Evolutionary conservation across 2,888 invertebrate genomes (phyloP), one percentile per base, ranked within the genome.

Genomic region (Cosmia trapezina): DNA sequence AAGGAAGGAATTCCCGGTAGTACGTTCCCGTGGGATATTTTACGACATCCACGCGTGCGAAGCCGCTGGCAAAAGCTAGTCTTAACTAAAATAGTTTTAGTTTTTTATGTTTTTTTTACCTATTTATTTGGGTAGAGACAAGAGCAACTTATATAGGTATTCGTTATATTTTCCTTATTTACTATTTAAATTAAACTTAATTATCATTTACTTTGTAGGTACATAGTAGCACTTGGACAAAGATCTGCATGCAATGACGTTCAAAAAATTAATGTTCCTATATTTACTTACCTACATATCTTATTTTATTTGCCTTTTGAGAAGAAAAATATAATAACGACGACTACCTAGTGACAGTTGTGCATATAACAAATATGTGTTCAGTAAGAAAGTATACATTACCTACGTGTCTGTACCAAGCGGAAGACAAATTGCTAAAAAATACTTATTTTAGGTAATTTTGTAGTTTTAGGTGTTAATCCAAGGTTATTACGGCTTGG

Each of bases 291-390:
- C 43, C 33, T 43, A 7, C 33, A 28, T 49, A 9, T 65, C 65
- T 47, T 28, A 61, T 7, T 33, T 14, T 45, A 66, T 66, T 66
- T 66, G 28, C 7, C 0, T 9, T 60, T 3, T n/a, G 19, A 59
- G 5, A 57, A 65, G 17, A 43, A 65, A 43, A 41, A 22, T 22
- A 37, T 22, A 17, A 64, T 56, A 11, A 41, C 4, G 37, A 41
- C 22, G 22, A 3, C 2, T 12, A 14, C 3, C 4, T 43, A 68
- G 9, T 3, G 9, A 51, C 67, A 51, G 41, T 33, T 63, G 66
- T 33, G 66, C 43, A 43, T 43, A 66, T 65, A 65, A 61, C 9
- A 43, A 65, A 65, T 19, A 43, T 43, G 19, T 43, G 19, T 43
- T 61, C 19, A 43, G 41, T 19, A 14, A 9, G n/a, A 62, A 14